These are phyloP conservation scores for Lutra lutra DNA, from an alignment of 2,797 vertebrate species.

Conservation along the genomic window DNA sequence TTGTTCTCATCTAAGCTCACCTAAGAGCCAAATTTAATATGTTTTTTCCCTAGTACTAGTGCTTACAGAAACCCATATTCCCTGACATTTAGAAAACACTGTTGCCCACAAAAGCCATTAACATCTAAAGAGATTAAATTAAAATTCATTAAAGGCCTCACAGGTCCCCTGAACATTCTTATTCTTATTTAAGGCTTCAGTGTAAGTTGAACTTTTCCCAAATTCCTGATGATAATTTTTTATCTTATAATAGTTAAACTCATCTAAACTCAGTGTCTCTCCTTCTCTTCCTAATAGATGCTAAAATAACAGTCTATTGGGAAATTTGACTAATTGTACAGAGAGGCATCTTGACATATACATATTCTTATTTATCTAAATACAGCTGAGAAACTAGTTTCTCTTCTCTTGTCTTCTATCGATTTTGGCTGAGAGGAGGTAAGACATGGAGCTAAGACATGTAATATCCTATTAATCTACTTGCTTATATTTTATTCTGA, in stretches of 20 bases:
- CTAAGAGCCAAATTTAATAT: conserved; percentile 69
- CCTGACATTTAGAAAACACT: conserved; percentile 65
- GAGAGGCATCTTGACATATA: background rate
- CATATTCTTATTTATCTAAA: background rate
- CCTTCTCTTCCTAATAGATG: background rate
- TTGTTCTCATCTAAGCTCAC: conserved; percentile 69
- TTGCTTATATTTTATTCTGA: background rate
- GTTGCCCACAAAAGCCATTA: conserved; percentile 68
- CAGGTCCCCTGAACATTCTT: background rate
- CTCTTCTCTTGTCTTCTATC: background rate
- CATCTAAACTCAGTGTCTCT: background rate
- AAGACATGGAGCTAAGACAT: background rate
- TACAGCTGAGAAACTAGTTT: background rate
- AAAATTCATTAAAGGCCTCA: conserved; percentile 65
- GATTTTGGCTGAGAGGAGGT: background rate
- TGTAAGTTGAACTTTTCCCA: conserved; percentile 41
- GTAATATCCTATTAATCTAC: background rate
- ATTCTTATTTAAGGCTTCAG: conserved; percentile 57
- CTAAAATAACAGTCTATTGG: background rate
- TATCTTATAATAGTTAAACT: background rate
- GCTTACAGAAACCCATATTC: conserved; percentile 69
- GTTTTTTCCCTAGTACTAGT: conserved; percentile 32
- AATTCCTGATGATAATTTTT: conserved; percentile 15
- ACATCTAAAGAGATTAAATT: conserved; percentile 65
- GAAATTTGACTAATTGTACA: background rate